Conservation (phyloP, 1,140 invertebrate genomes). For the Muscidifurax raptorellus region DNA sequence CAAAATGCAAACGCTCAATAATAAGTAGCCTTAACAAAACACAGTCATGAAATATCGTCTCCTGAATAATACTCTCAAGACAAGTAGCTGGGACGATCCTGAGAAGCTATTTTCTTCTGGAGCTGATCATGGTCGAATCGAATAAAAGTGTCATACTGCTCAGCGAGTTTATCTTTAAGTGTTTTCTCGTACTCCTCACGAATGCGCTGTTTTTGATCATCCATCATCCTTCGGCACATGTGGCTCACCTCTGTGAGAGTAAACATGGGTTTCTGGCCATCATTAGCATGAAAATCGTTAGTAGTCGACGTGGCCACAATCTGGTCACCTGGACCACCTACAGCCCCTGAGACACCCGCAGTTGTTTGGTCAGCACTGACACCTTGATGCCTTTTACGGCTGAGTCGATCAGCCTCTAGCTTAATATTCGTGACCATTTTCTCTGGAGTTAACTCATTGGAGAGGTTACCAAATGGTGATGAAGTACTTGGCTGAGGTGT, state of each 20-base stretch:
- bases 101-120: background rate
- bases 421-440: background rate
- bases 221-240: conserved; percentile 7
- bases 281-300: conserved; percentile 37
- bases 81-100: background rate
- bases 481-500: background rate
- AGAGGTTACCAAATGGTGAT: background rate
- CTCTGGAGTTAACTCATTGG: background rate
- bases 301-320: background rate
- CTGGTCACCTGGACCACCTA: conserved; percentile 28
- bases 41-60: no score
- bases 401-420: background rate
- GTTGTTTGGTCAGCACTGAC: background rate
- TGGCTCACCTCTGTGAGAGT: background rate
- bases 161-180: background rate
- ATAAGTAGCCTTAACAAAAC: no score
- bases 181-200: conserved; percentile 21
- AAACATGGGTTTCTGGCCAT: conserved; percentile 27
- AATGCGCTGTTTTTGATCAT: conserved; percentile 16
- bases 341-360: background rate
- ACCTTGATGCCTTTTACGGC: background rate
- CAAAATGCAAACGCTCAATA: no score
- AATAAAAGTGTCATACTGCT: conserved; percentile 16
- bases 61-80: background rate
- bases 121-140: conserved; percentile 30